Percentiles rank a stretch among this genome's conserved stretches.
Conservation (phyloP, 2,113 vertebrate species). For the Coregonus clupeaformis region DNA sequence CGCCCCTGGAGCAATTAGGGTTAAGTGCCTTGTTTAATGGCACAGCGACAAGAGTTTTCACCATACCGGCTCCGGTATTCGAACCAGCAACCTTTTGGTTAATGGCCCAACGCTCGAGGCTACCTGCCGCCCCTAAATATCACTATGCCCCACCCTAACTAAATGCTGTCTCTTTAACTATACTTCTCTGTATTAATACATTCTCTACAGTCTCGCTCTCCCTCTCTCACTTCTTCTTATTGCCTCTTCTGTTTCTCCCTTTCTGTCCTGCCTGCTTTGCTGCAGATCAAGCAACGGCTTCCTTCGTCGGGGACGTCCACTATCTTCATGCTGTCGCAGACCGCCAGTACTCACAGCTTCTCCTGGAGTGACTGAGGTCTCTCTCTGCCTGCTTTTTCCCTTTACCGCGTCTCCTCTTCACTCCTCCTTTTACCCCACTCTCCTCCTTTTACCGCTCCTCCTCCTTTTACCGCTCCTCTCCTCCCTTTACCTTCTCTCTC, state of each 20-base stretch:
- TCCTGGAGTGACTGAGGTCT: constrained; percentile 99
- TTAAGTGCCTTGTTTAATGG: too few relatives aligned
- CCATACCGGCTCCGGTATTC: too few relatives aligned
- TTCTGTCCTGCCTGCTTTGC: constrained; percentile 49
- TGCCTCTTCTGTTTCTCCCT: constrained; percentile 34
- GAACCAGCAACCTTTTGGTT: too few relatives aligned
- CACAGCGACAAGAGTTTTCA: too few relatives aligned
- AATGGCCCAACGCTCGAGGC: too few relatives aligned
- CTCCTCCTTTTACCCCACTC: constrained; percentile 31
- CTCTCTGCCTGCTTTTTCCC: constrained; percentile 63
- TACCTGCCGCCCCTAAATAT: not conserved
- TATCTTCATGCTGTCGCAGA: constrained; percentile 99
- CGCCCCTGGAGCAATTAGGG: too few relatives aligned
- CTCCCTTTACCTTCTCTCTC: too few relatives aligned
- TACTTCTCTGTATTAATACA: not conserved
- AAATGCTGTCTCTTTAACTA: not conserved
- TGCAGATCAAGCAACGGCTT: constrained; percentile 94
- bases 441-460: constrained; percentile 27
- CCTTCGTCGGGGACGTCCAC: constrained; percentile 98
- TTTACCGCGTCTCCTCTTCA: constrained; percentile 15
- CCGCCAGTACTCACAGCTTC: constrained; percentile 98
- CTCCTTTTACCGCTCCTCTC: constrained; percentile 20
- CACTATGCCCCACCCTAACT: constrained; percentile 34
- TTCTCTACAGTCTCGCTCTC: not conserved
- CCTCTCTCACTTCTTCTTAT: not conserved